A percentile compares a stretch with the other conserved stretches of the same genome.
Conservation (phyloP, 2,888 invertebrate genomes). For the Dasysyrphus albostriatus region DNA sequence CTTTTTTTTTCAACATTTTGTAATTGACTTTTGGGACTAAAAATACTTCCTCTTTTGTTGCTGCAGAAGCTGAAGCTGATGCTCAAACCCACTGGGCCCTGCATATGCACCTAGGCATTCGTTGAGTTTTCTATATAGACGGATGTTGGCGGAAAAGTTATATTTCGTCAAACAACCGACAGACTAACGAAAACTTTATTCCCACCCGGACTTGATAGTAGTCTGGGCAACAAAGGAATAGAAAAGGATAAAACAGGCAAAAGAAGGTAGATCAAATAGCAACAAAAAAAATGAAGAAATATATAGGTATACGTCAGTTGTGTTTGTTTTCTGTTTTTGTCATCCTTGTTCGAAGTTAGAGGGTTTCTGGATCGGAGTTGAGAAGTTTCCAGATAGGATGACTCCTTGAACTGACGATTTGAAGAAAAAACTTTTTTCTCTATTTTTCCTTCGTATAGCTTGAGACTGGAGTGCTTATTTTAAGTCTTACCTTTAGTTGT, state of each 20-base stretch:
- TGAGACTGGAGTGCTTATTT: conserved; percentile 58
- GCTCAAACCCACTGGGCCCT: conserved; percentile 55
- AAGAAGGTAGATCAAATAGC: conserved; percentile 19
- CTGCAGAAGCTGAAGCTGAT: conserved; percentile 11
- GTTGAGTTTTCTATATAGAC: conserved; percentile 28
- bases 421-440: conserved; percentile 60
- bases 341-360: conserved; percentile 70
- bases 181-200: conserved; percentile 64
- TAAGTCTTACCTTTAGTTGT: conserved; percentile 51
- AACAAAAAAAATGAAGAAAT: not conserved
- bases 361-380: conserved; percentile 72
- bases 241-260: conserved; percentile 44
- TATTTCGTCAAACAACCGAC: conserved; percentile 72
- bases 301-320: not conserved
- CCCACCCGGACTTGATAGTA: conserved; percentile 48
- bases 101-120: conserved; percentile 63
- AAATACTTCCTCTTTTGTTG: conserved; percentile 23
- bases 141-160: conserved; percentile 71
- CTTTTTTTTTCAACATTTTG: not conserved
- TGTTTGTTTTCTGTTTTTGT: conserved; percentile 76
- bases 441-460: conserved; percentile 11
- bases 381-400: conserved; percentile 69
- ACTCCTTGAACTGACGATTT: conserved; percentile 75
- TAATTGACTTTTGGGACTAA: conserved; percentile 33
- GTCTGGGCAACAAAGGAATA: conserved; percentile 56